Evolutionary conservation across 1,140 invertebrate genomes (phyloP), one percentile per base, ranked within the genome.

Genomic region (Micrasema minimum): DNA sequence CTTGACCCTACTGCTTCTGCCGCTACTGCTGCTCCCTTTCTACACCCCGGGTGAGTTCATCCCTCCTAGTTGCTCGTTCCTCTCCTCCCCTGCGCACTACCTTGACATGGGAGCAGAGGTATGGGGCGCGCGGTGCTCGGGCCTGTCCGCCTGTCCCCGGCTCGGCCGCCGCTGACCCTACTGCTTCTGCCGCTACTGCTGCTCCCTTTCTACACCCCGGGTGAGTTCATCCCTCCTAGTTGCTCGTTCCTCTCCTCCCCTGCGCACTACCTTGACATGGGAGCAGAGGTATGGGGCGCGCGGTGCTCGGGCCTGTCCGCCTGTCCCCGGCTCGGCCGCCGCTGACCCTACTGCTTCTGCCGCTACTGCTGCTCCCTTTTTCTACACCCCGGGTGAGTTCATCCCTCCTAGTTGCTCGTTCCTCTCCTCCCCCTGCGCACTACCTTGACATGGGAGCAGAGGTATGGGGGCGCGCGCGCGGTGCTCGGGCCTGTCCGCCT

Each of bases 241-340:
- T n/a, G n/a, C n/a, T n/a, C n/a, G n/a, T n/a, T n/a, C n/a, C n/a
- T n/a, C n/a, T n/a, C n/a, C n/a, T n/a, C n/a, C n/a, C n/a, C n/a
- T 85, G 88, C 85, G 88, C 88, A 87, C 89, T 88, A 87, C 89
- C 87, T 86, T 88, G 89, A 91, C 89, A 91, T 91, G 90, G 90
- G 88, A 91, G 86, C 88, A 89, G 88, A 90, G 90, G 90, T 87
- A 91, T 91, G 90, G 90, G 90, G 89, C 87, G 88, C 85, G 88
- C 87, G 85, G 85, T 86, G 86, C 86, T 82, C 87, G 87, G 88
- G 88, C 89, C 87, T 88, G 87, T 85, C 87, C 87, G 87, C 88
- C 88, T 87, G 87, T 87, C 85, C 86, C 86, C 72, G n/a, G n/a
- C 82, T 77, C 79, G 82, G 73, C 80, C 82, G 76, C 80, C 83